Evolutionary conservation across 2,113 vertebrate genomes (phyloP), one percentile per base, ranked within the genome.

Genomic region (Tychaedon coryphoeus): DNA sequence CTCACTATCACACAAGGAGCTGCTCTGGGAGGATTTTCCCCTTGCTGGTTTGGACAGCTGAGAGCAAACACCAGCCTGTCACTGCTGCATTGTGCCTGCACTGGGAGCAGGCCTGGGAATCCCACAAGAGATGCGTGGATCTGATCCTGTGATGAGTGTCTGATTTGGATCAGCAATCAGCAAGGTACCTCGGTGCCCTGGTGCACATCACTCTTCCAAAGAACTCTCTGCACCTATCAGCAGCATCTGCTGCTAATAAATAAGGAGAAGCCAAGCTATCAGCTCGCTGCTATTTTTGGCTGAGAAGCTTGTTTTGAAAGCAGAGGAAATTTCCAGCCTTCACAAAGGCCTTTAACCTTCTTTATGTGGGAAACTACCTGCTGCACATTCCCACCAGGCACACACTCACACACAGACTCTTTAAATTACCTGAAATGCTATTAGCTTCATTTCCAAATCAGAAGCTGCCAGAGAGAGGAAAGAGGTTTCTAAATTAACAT

Each of bases 161-260:
- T 83, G 65, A 12, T 88, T 51, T 45, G 87, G 89, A 91, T 61
- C 84, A 95, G 94, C 58, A 81, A 24, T 22, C 65, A 92, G 61
- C 57, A 26, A 91, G 90, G 62, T 33, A 88, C 38, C 77, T 66
- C 2, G 0, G 53, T 87, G 73, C 91, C 76, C 70, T 62, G 89
- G 2, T 8, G 23, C 87, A n/a, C 50, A 23, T 6, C 7, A 8
- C 62, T 95, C 66, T 91, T 84, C 51, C 89, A 79, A 76, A 86
- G 77, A 94, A 18, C 13, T 14, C 84, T 79, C 87, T 76, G 90
- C 90, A 86, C 73, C 51, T 50, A 85, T 92, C 43, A 78, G 78
- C 88, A 94, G 88, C 91, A 95, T 77, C 79, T 96, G 96, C 92
- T 94, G 92, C 83, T 92, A 91, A 95, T 81, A 92, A 84, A 91